A percentile compares a stretch with the other conserved stretches of the same genome.
Evolutionary conservation across 2,113 vertebrate genomes (phyloP).

Genomic region (Amazona vittata): DNA sequence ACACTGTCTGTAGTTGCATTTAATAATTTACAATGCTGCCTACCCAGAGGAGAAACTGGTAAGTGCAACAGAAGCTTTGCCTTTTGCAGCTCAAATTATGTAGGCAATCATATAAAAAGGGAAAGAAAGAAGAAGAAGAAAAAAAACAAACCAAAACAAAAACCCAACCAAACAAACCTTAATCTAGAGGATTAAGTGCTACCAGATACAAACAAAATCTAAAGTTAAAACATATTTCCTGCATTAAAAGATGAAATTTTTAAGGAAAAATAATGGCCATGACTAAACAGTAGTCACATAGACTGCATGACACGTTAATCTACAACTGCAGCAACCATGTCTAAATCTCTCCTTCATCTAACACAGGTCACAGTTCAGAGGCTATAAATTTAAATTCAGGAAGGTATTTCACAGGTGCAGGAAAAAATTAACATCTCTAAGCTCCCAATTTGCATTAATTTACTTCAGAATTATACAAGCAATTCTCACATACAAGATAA

Average conservation of each 20-base stretch:
- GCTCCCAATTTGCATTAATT: background rate
- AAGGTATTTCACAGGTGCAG: conserved; percentile 12
- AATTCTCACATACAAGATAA: background rate
- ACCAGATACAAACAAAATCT: conserved; percentile 9
- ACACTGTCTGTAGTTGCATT: conserved; percentile 52
- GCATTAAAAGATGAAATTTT: conserved; percentile 8
- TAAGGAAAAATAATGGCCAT: conserved; percentile 18
- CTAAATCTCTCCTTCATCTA: conserved; percentile 28
- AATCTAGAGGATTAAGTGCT: conserved; percentile 5
- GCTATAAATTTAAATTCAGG: conserved; percentile 25
- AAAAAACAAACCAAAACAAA: background rate
- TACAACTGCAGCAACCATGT: background rate
- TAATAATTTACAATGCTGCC: conserved; percentile 57
- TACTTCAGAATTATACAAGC: background rate
- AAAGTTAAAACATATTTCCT: conserved; percentile 25
- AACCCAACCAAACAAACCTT: background rate
- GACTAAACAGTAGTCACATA: conserved; percentile 34
- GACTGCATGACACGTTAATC: background rate
- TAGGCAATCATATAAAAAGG: background rate
- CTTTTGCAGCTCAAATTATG: conserved; percentile 8
- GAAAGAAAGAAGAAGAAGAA: background rate
- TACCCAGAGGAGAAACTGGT: conserved; percentile 3
- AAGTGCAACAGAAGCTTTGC: background rate
- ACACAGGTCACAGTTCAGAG: background rate
- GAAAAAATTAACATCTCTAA: background rate